These are phyloP conservation scores for Melinopterus prodromus DNA, from an alignment of 2,888 invertebrate genomes.

Conservation along the genomic window DNA sequence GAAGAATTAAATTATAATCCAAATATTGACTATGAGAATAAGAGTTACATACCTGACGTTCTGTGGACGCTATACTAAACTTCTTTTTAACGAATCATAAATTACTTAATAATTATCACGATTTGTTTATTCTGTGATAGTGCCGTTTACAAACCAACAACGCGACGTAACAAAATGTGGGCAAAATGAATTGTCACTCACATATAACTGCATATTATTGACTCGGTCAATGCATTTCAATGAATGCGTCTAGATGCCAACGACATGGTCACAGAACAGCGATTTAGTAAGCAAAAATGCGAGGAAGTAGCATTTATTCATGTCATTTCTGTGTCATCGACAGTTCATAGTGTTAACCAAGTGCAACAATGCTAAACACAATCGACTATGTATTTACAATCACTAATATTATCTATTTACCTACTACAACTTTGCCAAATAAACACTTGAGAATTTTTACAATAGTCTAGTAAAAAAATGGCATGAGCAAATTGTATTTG, in stretches of 20 bases:
- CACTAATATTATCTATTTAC: background rate
- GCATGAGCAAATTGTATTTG: too few species aligned
- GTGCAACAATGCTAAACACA: background rate
- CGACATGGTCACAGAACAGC: background rate
- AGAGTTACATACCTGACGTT: background rate
- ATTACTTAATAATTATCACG: background rate
- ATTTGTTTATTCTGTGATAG: background rate
- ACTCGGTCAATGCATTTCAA: background rate
- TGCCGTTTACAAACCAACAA: background rate
- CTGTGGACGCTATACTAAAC: background rate
- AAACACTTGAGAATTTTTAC: too few species aligned
- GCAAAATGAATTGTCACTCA: background rate
- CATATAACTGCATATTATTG: background rate
- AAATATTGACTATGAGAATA: too few species aligned
- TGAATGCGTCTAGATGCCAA: background rate
- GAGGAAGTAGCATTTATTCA: background rate
- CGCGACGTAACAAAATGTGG: background rate
- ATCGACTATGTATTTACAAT: background rate
- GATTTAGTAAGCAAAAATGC: conserved; percentile 4
- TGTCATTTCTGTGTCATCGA: background rate
- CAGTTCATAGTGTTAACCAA: background rate
- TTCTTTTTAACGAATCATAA: background rate
- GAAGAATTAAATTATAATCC: too few species aligned
- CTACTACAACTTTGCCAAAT: too few species aligned
- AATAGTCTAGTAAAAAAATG: too few species aligned